phyloP scores from a whole-genome alignment of 2,888 invertebrate genomes.

The Sesia apiformis region DNA sequence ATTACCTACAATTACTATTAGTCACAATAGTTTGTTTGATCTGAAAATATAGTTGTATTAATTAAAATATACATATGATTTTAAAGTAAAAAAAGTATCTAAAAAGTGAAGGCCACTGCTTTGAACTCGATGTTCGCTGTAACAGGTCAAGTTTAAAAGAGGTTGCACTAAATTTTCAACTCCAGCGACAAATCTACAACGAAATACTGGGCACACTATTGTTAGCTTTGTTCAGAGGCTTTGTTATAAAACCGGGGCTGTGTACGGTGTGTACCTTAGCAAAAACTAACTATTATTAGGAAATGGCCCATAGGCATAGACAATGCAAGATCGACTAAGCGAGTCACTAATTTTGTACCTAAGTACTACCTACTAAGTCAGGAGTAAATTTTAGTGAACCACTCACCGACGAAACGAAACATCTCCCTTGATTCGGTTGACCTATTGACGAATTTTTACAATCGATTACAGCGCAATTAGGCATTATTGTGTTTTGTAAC shows the following conservation, averaged over 20 bases:
- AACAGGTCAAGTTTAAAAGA: slow-evolving; percentile 59
- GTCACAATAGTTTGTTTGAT: too few relatives aligned
- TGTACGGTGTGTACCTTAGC: slow-evolving; percentile 1
- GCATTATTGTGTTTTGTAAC: too few relatives aligned
- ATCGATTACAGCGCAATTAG: too few relatives aligned
- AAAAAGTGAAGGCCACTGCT: slow-evolving; percentile 1
- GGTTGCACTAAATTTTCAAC: slow-evolving; percentile 55
- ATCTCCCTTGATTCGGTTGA: too few relatives aligned
- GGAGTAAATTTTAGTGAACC: too few relatives aligned
- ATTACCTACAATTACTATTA: too few relatives aligned
- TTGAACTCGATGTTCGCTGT: slow-evolving; percentile 13
- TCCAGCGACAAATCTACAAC: slow-evolving; percentile 44
- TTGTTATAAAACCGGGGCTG: slow-evolving; percentile 19
- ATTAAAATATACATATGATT: too few relatives aligned
- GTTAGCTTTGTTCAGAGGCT: slow-evolving; percentile 25
- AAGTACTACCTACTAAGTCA: too few relatives aligned
- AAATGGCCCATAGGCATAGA: not conserved
- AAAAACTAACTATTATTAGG: not conserved
- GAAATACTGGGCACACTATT: slow-evolving; percentile 42
- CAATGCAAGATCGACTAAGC: too few relatives aligned
- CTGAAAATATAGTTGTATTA: too few relatives aligned
- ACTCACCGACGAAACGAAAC: too few relatives aligned
- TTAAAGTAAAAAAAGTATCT: not conserved
- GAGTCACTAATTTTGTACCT: not conserved
- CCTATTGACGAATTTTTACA: too few relatives aligned